These are phyloP conservation scores for Maniola jurtina DNA, from an alignment of 1,140 invertebrate species.

Conservation along the genomic window DNA sequence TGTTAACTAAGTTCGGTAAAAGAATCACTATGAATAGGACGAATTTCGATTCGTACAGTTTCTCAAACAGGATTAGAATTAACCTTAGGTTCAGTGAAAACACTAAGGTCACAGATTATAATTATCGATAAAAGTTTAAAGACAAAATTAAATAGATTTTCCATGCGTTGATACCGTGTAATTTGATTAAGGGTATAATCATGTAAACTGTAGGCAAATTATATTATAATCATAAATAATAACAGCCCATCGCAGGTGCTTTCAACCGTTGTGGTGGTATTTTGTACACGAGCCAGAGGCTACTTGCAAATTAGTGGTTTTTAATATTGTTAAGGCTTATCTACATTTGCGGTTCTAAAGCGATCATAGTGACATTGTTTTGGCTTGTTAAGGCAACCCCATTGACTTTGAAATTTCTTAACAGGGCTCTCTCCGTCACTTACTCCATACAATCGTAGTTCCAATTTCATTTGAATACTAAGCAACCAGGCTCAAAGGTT, in stretches of 20 bases:
- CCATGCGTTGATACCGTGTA: not conserved
- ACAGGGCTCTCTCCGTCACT: too few relatives aligned
- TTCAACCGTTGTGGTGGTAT: conserved; percentile 32
- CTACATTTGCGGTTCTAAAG: not conserved
- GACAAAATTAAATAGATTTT: not conserved
- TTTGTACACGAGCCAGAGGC: conserved; percentile 37
- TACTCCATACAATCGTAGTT: too few relatives aligned
- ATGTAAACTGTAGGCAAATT: conserved; percentile 31
- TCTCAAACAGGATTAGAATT: too few relatives aligned
- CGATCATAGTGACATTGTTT: not conserved
- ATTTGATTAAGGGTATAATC: conserved; percentile 32
- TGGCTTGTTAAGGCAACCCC: conserved; percentile 1
- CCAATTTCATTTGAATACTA: too few relatives aligned
- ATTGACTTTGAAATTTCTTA: too few relatives aligned
- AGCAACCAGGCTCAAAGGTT: too few relatives aligned
- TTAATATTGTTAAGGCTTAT: not conserved
- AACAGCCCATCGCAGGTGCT: conserved; percentile 27
- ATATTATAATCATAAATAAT: conserved; percentile 40
- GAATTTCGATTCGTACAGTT: too few relatives aligned
- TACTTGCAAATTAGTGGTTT: conserved; percentile 47
- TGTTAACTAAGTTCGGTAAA: too few relatives aligned
- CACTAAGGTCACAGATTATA: not conserved
- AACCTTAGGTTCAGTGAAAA: too few relatives aligned
- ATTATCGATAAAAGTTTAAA: not conserved
- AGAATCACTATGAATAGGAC: too few relatives aligned